phyloP scores from a whole-genome alignment of 2,888 invertebrate genomes.

The Apoda limacodes region DNA sequence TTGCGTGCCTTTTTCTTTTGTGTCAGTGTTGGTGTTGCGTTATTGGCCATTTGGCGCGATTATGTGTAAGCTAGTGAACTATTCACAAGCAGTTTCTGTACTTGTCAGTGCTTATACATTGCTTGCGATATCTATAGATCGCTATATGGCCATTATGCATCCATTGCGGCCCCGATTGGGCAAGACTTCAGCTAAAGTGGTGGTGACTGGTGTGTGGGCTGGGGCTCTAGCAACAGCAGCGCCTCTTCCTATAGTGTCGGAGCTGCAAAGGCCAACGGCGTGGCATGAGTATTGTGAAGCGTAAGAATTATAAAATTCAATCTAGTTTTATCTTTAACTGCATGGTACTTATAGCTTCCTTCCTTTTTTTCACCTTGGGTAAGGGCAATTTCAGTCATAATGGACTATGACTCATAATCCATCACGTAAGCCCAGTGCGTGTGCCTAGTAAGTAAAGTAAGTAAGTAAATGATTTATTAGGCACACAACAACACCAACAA shows the following conservation, averaged over 20 bases:
- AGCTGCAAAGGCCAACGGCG: slow-evolving; percentile 62
- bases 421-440: no score
- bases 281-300: slow-evolving; percentile 70
- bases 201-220: slow-evolving; percentile 75
- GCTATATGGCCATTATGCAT: slow-evolving; percentile 85
- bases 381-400: no score
- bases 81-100: slow-evolving; percentile 84
- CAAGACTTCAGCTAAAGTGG: slow-evolving; percentile 67
- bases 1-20: slow-evolving; percentile 92
- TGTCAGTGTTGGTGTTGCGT: slow-evolving; percentile 81
- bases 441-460: no score
- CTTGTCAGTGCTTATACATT: slow-evolving; percentile 90
- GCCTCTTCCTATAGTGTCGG: slow-evolving; percentile 78
- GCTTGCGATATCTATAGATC: slow-evolving; percentile 85
- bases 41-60: slow-evolving; percentile 90
- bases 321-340: no score
- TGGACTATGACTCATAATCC: no score
- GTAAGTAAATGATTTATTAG: no score
- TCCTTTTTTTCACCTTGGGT: no score
- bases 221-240: slow-evolving; percentile 77
- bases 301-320: no score
- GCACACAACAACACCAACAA: no score
- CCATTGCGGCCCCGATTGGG: slow-evolving; percentile 81
- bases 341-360: no score
- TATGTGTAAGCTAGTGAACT: slow-evolving; percentile 87